These are phyloP conservation scores for Muscicapa comitata DNA, from an alignment of 2,797 vertebrate genomes.

Conservation along the genomic window DNA sequence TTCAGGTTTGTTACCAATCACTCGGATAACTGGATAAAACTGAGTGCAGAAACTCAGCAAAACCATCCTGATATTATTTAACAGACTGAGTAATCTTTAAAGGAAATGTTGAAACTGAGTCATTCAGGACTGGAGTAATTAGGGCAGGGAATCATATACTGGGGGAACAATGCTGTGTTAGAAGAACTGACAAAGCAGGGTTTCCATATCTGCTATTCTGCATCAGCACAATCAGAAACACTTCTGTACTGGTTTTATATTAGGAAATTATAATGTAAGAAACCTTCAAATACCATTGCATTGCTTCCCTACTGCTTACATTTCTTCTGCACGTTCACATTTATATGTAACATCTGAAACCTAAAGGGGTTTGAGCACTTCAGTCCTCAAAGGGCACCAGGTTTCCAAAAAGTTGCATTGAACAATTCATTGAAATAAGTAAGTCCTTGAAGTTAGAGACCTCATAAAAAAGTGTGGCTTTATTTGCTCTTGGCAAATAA, in stretches of 20 bases:
- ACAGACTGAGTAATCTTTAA: neutral
- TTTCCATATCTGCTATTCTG: neutral
- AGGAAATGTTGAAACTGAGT: conserved; percentile 8
- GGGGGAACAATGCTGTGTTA: neutral
- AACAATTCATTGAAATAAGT: neutral
- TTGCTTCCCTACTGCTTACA: neutral
- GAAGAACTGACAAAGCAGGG: neutral
- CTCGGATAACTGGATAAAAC: neutral
- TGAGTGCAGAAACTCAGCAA: neutral
- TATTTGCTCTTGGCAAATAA: neutral
- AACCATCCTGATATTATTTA: neutral
- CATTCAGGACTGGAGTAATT: neutral
- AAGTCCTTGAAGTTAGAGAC: neutral
- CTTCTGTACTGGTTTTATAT: neutral
- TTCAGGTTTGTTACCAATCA: neutral
- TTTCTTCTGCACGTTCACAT: neutral
- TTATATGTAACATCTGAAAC: neutral
- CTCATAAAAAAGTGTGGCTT: neutral
- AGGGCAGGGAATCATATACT: neutral
- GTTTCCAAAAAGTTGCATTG: neutral
- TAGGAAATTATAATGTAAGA: neutral
- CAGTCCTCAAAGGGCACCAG: neutral
- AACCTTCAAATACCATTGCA: neutral
- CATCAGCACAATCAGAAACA: neutral
- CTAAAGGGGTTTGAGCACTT: neutral